phyloP scores from a whole-genome alignment of 2,888 invertebrate species.

The Aphodius sticticus region DNA sequence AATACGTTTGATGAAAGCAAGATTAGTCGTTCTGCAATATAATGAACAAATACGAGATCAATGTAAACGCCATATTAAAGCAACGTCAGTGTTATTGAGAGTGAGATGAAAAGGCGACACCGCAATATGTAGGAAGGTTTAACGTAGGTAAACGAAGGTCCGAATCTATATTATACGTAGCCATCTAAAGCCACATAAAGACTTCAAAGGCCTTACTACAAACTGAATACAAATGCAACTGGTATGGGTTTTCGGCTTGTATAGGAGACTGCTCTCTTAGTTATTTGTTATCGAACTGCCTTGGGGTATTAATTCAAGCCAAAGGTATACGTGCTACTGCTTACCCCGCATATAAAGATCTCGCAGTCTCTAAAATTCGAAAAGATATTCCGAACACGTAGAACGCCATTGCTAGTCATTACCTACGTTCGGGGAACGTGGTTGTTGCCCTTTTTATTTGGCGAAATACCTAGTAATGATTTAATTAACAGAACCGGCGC shows the following conservation, averaged over 20 bases:
- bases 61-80: not conserved
- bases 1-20: not conserved
- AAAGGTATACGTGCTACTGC: not conserved
- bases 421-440: not conserved
- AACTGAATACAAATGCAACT: slow-evolving; percentile 4
- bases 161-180: not conserved
- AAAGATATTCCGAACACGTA: not conserved
- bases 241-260: not conserved
- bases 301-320: not conserved
- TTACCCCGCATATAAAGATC: slow-evolving; percentile 4
- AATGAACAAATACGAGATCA: not conserved
- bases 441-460: not conserved
- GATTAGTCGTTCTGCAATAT: not conserved
- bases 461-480: not conserved
- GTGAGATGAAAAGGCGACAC: not conserved
- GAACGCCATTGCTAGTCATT: not conserved
- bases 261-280: not conserved
- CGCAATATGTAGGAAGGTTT: not conserved
- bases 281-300: slow-evolving; percentile 4
- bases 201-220: not conserved
- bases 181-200: not conserved
- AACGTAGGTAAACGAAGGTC: not conserved
- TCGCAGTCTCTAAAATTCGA: not conserved
- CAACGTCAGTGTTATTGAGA: not conserved
- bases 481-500: not conserved